phyloP scores from a whole-genome alignment of 2,113 vertebrate species.

The Sphaerodactylus townsendi region DNA sequence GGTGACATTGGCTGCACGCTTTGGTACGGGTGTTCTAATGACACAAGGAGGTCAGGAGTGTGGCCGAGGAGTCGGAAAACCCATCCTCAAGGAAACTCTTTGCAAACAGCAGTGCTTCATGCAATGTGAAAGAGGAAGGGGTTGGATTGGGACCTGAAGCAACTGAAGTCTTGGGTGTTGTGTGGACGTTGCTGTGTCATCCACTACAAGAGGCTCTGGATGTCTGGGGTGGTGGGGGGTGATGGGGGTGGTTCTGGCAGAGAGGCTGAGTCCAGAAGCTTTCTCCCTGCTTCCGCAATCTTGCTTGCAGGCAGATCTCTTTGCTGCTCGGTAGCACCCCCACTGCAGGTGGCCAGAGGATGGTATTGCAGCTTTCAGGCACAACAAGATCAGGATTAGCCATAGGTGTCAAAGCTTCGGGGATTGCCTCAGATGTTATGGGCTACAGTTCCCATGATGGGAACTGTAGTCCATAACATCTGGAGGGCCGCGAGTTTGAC shows the following conservation, averaged over 20 bases:
- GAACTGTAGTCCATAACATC: too few species aligned
- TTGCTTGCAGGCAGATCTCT: neutral
- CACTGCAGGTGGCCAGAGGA: neutral
- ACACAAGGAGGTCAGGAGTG: too few species aligned
- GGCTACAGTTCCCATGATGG: too few species aligned
- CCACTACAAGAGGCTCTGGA: neutral
- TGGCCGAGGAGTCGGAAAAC: neutral
- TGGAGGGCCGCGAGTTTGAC: too few species aligned
- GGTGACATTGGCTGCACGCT: neutral
- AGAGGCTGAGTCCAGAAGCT: neutral
- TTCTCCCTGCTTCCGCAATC: neutral
- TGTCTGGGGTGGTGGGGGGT: too few species aligned
- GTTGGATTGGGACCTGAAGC: neutral
- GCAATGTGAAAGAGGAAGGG: neutral
- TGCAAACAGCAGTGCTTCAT: neutral
- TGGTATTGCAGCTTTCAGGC: neutral
- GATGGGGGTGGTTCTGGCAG: neutral
- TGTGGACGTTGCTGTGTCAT: neutral
- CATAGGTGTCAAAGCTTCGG: too few species aligned
- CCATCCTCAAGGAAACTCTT: neutral
- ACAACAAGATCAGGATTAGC: neutral
- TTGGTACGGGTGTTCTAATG: neutral
- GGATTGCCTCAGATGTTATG: too few species aligned
- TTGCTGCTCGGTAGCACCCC: neutral
- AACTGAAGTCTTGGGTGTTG: neutral